Base-by-base conservation (phyloP, 2,113 vertebrate species). In the Origma solitaria region DNA sequence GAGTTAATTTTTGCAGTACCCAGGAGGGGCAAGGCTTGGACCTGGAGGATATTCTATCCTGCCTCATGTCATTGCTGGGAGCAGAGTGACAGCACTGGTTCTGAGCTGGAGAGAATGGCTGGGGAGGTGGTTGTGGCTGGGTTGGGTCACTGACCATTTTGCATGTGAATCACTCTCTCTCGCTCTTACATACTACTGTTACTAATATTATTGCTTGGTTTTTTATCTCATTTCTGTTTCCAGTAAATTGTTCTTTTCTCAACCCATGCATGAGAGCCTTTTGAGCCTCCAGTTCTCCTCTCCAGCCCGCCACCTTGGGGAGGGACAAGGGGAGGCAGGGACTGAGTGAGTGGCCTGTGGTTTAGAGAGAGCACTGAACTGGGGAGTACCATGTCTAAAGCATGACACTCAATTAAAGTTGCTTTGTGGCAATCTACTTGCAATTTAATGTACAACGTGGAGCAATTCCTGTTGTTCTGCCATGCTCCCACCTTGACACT, bases 31-130 rank as follows among this genome's bases (percentile, higher is more conserved):
- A 77, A 45, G 25, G 20, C 51, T 85, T 57, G 60, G 42, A 31
- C 35, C 35, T n/a, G 7, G 13, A 65, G 70, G 30, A 65, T 65
- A 75, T 57, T 49, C 51, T 49, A 7, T 75, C 30, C 56, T 49
- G 56, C 20, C 24, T 75, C 50, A n/a, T 24, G 23, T 56, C n/a
- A 56, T 28, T 51, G 15, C 27, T 1, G 1, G 12, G 13, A 65
- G 20, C 24, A 40, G 51, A 75, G 47, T 10, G 47, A 23, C 47
- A 23, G 38, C 0, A 1, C 40, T 0, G 1, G 25, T 44, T 77
- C 61, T 77, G 44, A 77, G 53, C 37, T 44, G 28, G 33, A 60
- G 22, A 18, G 37, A 0, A 1, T 22, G 44, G 30, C 62, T 47
- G 28, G n/a, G 38, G 27, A 37, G 15, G 1, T 45, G 61, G 21